phyloP scores from a whole-genome alignment of 1,140 invertebrate genomes.

The Chionoecetes opilio region DNA sequence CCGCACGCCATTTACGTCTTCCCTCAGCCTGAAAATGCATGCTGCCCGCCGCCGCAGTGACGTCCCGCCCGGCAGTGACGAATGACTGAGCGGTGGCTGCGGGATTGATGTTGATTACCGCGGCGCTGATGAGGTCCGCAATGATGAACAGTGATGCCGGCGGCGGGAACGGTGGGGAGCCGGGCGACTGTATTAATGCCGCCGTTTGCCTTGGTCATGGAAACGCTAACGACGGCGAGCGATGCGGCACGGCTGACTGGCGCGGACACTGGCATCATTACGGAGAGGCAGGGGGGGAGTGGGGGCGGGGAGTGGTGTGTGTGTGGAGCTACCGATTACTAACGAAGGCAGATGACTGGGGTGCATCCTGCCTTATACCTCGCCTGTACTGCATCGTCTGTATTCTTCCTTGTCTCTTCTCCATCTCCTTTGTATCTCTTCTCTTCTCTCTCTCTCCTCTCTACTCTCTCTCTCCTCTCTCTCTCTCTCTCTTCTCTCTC shows the following conservation, averaged over 20 bases:
- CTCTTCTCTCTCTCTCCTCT: too few species aligned
- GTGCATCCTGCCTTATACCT: neutral
- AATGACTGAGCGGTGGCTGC: neutral
- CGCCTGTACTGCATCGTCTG: neutral
- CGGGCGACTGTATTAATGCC: neutral
- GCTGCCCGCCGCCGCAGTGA: neutral
- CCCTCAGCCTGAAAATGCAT: neutral
- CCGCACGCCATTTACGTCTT: neutral
- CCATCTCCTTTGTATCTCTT: neutral
- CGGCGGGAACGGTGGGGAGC: neutral
- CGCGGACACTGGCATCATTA: too few species aligned
- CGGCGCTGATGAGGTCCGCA: neutral
- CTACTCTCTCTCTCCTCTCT: neutral
- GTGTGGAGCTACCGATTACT: neutral
- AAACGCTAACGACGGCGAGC: slow-evolving; percentile 2
- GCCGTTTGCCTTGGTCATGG: neutral
- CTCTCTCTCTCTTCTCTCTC: too few species aligned
- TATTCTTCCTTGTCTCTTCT: neutral
- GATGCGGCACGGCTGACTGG: too few species aligned
- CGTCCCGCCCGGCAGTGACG: neutral
- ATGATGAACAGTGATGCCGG: slow-evolving; percentile 20
- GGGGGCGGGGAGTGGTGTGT: neutral
- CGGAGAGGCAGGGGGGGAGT: too few species aligned
- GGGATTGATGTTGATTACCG: neutral
- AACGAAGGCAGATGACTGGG: neutral